phyloP scores from a whole-genome alignment of 2,113 vertebrate genomes.

The Strigops habroptila region DNA sequence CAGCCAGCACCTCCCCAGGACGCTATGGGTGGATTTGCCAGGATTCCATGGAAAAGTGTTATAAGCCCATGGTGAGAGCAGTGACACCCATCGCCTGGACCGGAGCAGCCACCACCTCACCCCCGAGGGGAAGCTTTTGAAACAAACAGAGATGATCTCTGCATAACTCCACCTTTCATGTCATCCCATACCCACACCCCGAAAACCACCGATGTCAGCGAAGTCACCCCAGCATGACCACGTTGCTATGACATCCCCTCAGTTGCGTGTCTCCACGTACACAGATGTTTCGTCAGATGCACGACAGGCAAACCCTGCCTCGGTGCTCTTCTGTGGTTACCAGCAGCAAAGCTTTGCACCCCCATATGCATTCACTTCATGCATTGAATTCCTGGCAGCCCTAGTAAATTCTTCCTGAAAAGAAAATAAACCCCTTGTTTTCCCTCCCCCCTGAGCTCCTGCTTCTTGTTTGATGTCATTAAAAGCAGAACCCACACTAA shows the following conservation, averaged over 20 bases:
- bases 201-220: not conserved
- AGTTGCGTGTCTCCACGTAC: rapidly evolving
- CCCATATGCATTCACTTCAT: not conserved
- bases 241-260: not conserved
- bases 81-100: not conserved
- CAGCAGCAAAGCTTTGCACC: not conserved
- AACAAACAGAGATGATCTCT: not conserved
- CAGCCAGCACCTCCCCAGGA: not conserved
- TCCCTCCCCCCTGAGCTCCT: not conserved
- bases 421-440: slow-evolving; percentile 13
- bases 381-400: slow-evolving; percentile 38
- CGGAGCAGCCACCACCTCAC: not conserved
- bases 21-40: not conserved
- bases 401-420: slow-evolving; percentile 31
- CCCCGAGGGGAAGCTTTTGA: not conserved
- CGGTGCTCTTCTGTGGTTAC: not conserved
- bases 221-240: not conserved
- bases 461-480: slow-evolving; percentile 38
- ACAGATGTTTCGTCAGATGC: not conserved
- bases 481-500: slow-evolving; percentile 16
- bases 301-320: not conserved
- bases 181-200: not conserved
- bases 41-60: not conserved
- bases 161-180: rapidly evolving
- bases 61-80: not conserved